Evolutionary conservation across 2,797 vertebrate genomes (phyloP), one percentile per base, ranked within the genome.

Genomic region (Odontamblyopus lacepedii): DNA sequence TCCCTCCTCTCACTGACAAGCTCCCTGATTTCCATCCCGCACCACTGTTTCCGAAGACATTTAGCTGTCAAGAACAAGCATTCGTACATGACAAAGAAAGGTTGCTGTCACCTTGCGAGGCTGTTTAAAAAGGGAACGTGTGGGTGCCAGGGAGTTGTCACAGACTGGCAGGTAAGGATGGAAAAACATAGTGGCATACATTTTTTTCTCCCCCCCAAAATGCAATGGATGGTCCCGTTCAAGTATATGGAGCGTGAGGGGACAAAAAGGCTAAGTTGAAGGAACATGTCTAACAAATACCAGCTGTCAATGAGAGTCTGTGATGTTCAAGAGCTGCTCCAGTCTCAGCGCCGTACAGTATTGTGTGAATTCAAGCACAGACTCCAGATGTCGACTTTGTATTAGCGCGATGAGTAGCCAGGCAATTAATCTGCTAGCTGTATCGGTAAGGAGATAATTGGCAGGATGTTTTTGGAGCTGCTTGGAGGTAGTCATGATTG

Each of bases 71-170:
- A 77, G 82, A 90, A 82, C 83, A 82, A 90, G 79, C 83, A 87
- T 85, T 77, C 86, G 92, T 83, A 85, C 84, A 83, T 88, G 90
- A 93, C 88, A 93, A 90, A 91, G 86, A 85, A 77, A 89, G 86
- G 81, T 89, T 91, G 92, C 89, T 93, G 92, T 93, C 92, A 91
- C 89, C 90, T 84, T 78, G 88, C 79, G 88, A 87, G 84, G 88
- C 89, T 86, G 86, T 86, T 85, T 82, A 74, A 80, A 88, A 78
- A 82, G 76, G 78, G 82, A 83, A 44, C 83, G 81, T 84, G 89
- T 86, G 83, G 80, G 75, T 93, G 92, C 91, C 88, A 92, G 81
- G 75, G 61, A 88, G 86, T 90, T 93, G 92, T 95, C 93, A 94
- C 76, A 84, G 84, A 84, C 81, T 91, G 93, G 86, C 90, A 88